These are phyloP conservation scores for Trissolcus brochymenae DNA, from an alignment of 2,888 invertebrate genomes.

Conservation along the genomic window DNA sequence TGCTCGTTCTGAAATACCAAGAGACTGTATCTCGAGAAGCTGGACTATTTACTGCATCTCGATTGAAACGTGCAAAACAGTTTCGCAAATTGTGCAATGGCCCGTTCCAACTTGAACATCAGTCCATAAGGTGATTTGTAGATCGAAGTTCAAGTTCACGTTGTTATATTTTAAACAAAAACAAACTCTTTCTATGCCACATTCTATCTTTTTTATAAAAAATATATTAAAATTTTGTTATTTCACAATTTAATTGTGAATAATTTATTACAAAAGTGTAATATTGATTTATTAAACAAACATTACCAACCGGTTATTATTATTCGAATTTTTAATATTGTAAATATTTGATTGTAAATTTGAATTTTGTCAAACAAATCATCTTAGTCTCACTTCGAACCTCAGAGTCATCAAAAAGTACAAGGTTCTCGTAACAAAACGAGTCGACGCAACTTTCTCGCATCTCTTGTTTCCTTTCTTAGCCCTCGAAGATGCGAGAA, in stretches of 20 bases:
- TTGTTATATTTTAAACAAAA: background rate
- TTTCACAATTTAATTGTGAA: too few relatives aligned
- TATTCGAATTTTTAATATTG: background rate
- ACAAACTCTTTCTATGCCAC: background rate
- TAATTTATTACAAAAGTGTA: too few relatives aligned
- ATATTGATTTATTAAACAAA: too few relatives aligned
- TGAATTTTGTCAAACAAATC: slow-evolving; percentile 19
- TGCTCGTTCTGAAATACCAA: slow-evolving; percentile 28
- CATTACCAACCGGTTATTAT: background rate
- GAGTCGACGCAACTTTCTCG: slow-evolving; percentile 32
- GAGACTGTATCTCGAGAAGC: slow-evolving; percentile 40
- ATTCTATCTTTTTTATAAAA: slow-evolving; percentile 1
- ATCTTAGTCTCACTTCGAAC: slow-evolving; percentile 11
- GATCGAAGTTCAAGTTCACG: background rate
- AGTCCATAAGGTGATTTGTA: slow-evolving; percentile 13
- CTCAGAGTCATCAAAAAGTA: slow-evolving; percentile 33
- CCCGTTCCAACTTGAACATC: slow-evolving; percentile 2
- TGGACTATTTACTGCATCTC: slow-evolving; percentile 40
- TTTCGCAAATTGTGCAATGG: slow-evolving; percentile 31
- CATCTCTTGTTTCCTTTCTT: slow-evolving; percentile 11
- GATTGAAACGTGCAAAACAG: slow-evolving; percentile 32
- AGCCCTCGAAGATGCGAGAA: slow-evolving; percentile 28
- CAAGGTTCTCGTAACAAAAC: slow-evolving; percentile 26
- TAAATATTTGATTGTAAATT: background rate
- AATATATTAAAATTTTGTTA: background rate